These are phyloP conservation scores for Diploptera punctata DNA, from an alignment of 2,888 invertebrate genomes.

Conservation along the genomic window DNA sequence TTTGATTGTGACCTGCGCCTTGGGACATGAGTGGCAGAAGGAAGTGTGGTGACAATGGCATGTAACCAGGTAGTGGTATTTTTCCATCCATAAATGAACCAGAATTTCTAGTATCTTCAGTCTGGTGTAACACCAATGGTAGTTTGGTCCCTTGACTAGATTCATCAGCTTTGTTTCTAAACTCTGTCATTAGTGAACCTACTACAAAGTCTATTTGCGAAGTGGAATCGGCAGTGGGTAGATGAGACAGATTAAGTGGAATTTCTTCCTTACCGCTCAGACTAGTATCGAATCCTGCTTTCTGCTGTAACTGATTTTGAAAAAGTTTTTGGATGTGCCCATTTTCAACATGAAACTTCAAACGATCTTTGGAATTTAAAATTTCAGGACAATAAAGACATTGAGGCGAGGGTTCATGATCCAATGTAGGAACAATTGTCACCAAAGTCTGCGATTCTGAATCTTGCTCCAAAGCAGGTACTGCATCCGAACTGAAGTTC, in stretches of 20 bases:
- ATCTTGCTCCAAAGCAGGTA: neutral
- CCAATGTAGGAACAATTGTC: neutral
- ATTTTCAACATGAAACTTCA: conserved; percentile 50
- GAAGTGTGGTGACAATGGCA: conserved; percentile 37
- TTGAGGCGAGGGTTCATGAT: conserved; percentile 38
- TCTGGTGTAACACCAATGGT: neutral
- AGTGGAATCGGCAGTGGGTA: conserved; percentile 17
- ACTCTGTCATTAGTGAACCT: conserved; percentile 52
- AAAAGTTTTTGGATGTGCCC: conserved; percentile 48
- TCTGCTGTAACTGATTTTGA: conserved; percentile 20
- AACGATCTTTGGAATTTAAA: conserved; percentile 49
- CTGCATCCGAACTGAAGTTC: neutral
- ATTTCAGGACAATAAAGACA: conserved; percentile 52
- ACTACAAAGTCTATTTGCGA: conserved; percentile 30
- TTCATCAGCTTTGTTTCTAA: conserved; percentile 52
- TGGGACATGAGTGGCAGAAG: conserved; percentile 31
- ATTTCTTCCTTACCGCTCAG: conserved; percentile 16
- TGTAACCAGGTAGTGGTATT: conserved; percentile 33
- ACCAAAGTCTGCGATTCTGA: neutral
- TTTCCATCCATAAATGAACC: conserved; percentile 32
- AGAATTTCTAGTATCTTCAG: conserved; percentile 2
- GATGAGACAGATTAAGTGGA: conserved; percentile 40
- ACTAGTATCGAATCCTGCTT: conserved; percentile 35
- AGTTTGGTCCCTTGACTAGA: conserved; percentile 45
- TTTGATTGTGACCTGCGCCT: neutral